A percentile compares a stretch with the other conserved stretches of the same genome.
These are phyloP conservation scores for Pelobates cultripes DNA, from an alignment of 2,797 vertebrate species.

Conservation along the genomic window DNA sequence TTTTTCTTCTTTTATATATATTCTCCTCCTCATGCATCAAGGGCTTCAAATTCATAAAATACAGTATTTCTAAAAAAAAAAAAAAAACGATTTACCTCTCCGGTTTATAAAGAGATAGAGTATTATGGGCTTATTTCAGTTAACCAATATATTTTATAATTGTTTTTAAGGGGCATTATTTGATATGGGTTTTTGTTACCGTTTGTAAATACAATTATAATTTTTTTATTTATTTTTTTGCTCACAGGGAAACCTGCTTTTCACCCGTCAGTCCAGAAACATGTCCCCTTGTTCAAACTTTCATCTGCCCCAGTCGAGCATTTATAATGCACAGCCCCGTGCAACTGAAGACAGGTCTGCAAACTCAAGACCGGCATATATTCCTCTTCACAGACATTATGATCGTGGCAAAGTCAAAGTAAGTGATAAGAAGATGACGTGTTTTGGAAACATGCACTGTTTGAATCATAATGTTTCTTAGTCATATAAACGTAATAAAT, in stretches of 20 bases:
- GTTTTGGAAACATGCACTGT: neutral
- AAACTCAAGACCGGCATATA: conserved; percentile 91
- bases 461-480: neutral
- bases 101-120: too few relatives aligned
- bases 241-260: conserved; percentile 82
- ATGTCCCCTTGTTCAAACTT: conserved; percentile 85
- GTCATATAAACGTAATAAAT: neutral
- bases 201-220: too few relatives aligned
- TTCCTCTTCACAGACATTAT: conserved; percentile 91
- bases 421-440: conserved; percentile 61
- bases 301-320: conserved; percentile 75
- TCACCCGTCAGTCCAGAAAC: conserved; percentile 83
- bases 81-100: too few relatives aligned
- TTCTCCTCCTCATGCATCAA: too few relatives aligned
- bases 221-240: neutral
- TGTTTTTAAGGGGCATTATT: too few relatives aligned
- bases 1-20: too few relatives aligned
- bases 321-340: conserved; percentile 83
- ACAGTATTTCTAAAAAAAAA: too few relatives aligned
- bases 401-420: conserved; percentile 93
- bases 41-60: too few relatives aligned
- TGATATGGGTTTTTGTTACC: too few relatives aligned
- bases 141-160: too few relatives aligned
- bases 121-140: too few relatives aligned
- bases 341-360: conserved; percentile 89